Base-by-base conservation (phyloP, 2,113 vertebrate species). In the Smithornis capensis region DNA sequence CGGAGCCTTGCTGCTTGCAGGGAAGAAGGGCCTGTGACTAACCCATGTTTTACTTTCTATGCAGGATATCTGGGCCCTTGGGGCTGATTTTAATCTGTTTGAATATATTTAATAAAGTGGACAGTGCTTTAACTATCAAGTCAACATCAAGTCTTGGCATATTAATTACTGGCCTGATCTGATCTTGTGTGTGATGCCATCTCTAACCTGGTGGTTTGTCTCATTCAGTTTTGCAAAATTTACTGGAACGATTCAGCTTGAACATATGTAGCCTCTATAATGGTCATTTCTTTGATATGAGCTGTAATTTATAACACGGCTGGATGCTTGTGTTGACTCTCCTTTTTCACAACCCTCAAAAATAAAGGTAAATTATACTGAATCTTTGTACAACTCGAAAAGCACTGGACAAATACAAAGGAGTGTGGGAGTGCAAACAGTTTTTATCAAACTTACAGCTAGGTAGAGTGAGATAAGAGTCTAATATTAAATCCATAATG, bases 171-270 rank as follows among this genome's bases (percentile, higher is more conserved):
- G 79, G 67, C 49, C 62, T 25, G 29, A 77, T 85, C 52, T n/a
- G 19, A 94, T 92, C 78, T 52, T 57, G 37, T 78, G 83, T 83
- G 62, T 21, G 53, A 70, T 1, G 12, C 75, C 9, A 19, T 68
- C 40, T n/a, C 31, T 87, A 92, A 78, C 42, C 75, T 38, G 56
- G 52, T 9, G 75, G 57, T 94, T 71, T 93, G 87, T 68, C 53
- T 83, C 87, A 33, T 33, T 67, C 59, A 62, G 13, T 38, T 7
- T 7, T 13, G 89, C 44, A 91, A 78, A 82, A 89, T 84, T 93
- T 45, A 59, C 52, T 33, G 84, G 87, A 92, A 70, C 93, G 76
- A 70, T 87, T 87, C 75, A 96, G 88, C 52, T 87, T 87, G 94
- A 82, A 73, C 28, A 56, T 22, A 8, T 2, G 25, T 52, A 82